Base-by-base conservation (phyloP, 2,113 vertebrate genomes). In the Oryzias javanicus region DNA sequence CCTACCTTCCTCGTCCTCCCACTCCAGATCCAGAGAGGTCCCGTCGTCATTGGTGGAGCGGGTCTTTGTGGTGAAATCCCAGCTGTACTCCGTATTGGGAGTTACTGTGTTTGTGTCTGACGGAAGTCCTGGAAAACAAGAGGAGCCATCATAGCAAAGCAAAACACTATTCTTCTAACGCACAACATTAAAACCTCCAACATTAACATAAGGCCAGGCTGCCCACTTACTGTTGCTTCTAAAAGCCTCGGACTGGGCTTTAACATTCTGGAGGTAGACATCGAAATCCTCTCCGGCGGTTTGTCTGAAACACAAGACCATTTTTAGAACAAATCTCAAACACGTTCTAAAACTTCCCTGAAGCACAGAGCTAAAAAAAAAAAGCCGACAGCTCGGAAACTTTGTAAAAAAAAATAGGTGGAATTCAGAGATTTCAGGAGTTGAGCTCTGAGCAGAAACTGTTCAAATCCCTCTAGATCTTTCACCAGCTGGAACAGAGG, bases 1-100 rank as follows among this genome's bases (percentile, higher is more conserved):
- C 82, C 79, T 83, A 99, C 97, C 97, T 92, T 99, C 97, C 81
- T 99, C 97, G 83, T 99, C 97, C 70, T 98, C 97, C 97, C 97
- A 98, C 80, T 99, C 97, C 3, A 98, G 89, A 64, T 99, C 96
- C 51, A 99, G 90, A 0, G 97, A 99, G 14, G 95, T 97, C 62
- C 93, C 96, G 51, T 98, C 94, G 4, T 97, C 94, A 1, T 98
- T 96, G 2, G 93, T 94, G 22, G 96, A 98, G 81, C 95, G 95
- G 18, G 95, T 98, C 90, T 95, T 98, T 69, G 93, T 95, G 89
- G 94, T 94, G 82, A 97, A 91, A 60, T 99, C 96, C 91, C 94
- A 96, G 72, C 96, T 98, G 91, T 90, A 95, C 85, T 98, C 97
- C 0, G 96, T 98, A 83, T 96, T 98, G 62, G 96, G 96, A 0